These are phyloP conservation scores for Drosophila lowei DNA, from an alignment of 1,140 invertebrate species.

Conservation along the genomic window DNA sequence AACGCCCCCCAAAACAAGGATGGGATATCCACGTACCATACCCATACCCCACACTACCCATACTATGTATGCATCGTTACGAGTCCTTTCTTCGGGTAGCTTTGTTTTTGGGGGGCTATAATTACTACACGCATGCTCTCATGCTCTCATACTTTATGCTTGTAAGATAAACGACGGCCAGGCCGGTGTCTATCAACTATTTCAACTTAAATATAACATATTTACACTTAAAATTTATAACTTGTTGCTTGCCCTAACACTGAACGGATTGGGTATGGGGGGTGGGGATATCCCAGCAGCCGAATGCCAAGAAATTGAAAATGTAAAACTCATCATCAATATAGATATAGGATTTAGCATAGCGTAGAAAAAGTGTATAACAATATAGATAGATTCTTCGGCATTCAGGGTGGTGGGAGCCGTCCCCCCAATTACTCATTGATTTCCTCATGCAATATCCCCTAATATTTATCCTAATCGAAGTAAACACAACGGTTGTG, in stretches of 20 bases:
- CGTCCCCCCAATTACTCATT: conserved; percentile 17
- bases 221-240: conserved; percentile 55
- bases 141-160: not conserved
- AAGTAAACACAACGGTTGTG: conserved; percentile 52
- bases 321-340: no score
- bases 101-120: conserved; percentile 13
- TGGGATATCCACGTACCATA: conserved; percentile 11
- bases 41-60: conserved; percentile 44
- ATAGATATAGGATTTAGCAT: no score
- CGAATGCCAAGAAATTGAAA: no score
- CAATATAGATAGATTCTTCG: not conserved
- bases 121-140: no score
- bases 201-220: conserved; percentile 65
- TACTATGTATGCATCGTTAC: conserved; percentile 57
- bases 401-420: not conserved
- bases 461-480: conserved; percentile 48
- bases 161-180: conserved; percentile 60
- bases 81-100: conserved; percentile 41
- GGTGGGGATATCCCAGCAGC: no score
- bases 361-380: no score
- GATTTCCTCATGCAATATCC: conserved; percentile 19
- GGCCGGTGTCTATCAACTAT: conserved; percentile 66
- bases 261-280: no score
- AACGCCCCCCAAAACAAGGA: conserved; percentile 18
- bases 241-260: conserved; percentile 7